Conservation (phyloP, 2,797 vertebrate species). For the Simalia tracyae region DNA sequence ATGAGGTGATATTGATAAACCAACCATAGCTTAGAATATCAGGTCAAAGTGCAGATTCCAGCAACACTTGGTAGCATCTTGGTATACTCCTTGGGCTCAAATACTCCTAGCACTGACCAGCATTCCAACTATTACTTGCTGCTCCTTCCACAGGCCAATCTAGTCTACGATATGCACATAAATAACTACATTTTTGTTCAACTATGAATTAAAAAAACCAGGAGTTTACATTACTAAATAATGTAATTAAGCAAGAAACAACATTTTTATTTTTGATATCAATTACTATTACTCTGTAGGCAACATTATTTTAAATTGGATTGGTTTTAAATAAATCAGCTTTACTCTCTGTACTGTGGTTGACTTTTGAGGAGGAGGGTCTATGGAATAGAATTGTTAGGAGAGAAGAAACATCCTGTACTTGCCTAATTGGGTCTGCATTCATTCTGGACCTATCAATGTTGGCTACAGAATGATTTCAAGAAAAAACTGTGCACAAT, state of each 20-base stretch:
- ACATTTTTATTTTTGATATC: slow-evolving; percentile 25
- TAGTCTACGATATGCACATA: slow-evolving; percentile 52
- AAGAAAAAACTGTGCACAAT: not conserved
- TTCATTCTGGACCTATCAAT: not conserved
- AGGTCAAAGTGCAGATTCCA: not conserved
- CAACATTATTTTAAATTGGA: slow-evolving; percentile 20
- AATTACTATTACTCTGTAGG: slow-evolving; percentile 40
- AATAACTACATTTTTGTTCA: slow-evolving; percentile 49
- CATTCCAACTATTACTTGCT: slow-evolving; percentile 24
- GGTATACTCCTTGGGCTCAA: not conserved
- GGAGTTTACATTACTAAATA: slow-evolving; percentile 62
- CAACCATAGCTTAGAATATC: too few relatives aligned
- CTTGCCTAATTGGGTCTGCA: not conserved
- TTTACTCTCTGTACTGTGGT: not conserved
- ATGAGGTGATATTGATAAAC: too few relatives aligned
- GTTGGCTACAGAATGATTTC: not conserved
- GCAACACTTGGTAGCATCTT: not conserved
- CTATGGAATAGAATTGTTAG: not conserved
- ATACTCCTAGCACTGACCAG: not conserved
- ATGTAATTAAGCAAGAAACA: slow-evolving; percentile 62
- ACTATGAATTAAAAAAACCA: slow-evolving; percentile 52
- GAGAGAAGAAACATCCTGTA: not conserved
- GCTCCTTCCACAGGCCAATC: slow-evolving; percentile 55
- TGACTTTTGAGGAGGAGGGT: not conserved
- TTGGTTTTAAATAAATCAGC: not conserved